phyloP scores from a whole-genome alignment of 2,113 vertebrate species.

The Fulmarus glacialis region DNA sequence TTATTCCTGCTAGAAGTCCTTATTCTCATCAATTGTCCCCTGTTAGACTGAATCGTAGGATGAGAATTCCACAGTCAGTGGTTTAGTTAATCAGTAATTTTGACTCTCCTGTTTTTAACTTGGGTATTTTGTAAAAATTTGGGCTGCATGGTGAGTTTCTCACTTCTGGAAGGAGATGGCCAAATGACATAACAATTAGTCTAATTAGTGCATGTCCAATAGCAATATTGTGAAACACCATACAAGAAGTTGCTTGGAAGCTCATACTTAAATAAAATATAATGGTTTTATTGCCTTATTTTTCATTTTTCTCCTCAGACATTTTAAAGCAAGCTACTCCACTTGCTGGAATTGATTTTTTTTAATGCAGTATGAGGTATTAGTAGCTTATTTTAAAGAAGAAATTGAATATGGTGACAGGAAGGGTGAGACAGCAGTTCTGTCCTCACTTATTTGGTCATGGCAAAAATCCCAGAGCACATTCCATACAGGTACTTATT shows the following conservation, averaged over 20 bases:
- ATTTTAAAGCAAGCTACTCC: background rate
- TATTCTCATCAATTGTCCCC: background rate
- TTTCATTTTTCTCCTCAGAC: background rate
- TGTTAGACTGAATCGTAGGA: background rate
- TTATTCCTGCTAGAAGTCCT: background rate
- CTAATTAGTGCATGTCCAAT: background rate
- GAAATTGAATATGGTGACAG: background rate
- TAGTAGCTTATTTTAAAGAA: background rate
- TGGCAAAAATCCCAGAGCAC: constrained; percentile 22
- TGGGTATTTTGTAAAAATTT: background rate
- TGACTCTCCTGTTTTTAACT: background rate
- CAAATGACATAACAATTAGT: background rate
- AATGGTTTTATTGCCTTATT: background rate
- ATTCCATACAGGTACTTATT: background rate
- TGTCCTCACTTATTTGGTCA: background rate
- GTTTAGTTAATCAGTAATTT: background rate
- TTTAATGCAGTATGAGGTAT: background rate
- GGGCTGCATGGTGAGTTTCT: background rate
- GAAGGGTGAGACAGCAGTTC: background rate
- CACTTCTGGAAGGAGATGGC: background rate
- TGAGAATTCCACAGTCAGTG: background rate
- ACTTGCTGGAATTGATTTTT: background rate
- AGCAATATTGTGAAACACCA: background rate
- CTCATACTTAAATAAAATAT: background rate
- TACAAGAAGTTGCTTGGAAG: background rate